phyloP scores from a whole-genome alignment of 2,113 vertebrate species.

The Elaphurus davidianus region DNA sequence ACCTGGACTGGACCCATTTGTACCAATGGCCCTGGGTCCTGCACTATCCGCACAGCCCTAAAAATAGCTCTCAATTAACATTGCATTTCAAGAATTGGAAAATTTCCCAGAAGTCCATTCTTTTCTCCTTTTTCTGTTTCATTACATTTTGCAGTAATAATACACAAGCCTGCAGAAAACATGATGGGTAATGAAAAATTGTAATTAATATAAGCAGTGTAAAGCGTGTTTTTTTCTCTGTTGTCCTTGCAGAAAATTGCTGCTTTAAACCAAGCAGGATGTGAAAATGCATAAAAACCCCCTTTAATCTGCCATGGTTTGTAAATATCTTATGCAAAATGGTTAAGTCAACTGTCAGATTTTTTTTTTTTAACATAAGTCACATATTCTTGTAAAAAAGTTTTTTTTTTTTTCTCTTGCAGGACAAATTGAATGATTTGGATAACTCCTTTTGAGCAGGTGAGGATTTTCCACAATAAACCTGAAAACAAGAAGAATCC shows the following conservation, averaged over 20 bases:
- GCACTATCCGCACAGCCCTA: slow-evolving; percentile 82
- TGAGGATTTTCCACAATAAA: slow-evolving; percentile 51
- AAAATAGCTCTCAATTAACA: slow-evolving; percentile 91
- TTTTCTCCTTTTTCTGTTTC: slow-evolving; percentile 87
- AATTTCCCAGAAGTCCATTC: slow-evolving; percentile 92
- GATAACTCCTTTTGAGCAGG: slow-evolving; percentile 49
- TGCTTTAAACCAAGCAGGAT: slow-evolving; percentile 87
- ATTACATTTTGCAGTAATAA: slow-evolving; percentile 91
- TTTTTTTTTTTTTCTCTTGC: slow-evolving; percentile 23
- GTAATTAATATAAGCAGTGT: slow-evolving; percentile 91
- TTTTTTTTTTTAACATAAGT: slow-evolving; percentile 78
- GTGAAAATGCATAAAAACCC: slow-evolving; percentile 85
- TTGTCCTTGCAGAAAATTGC: slow-evolving; percentile 89
- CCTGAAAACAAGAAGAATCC: background rate
- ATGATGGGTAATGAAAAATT: slow-evolving; percentile 91
- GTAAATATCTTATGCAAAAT: slow-evolving; percentile 88
- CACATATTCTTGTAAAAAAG: slow-evolving; percentile 78
- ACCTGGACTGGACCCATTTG: slow-evolving; percentile 81
- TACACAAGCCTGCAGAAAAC: slow-evolving; percentile 90
- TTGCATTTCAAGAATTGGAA: slow-evolving; percentile 91
- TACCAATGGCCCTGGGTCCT: slow-evolving; percentile 79
- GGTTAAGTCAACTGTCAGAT: slow-evolving; percentile 82
- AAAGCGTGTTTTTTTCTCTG: slow-evolving; percentile 84
- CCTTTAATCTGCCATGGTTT: slow-evolving; percentile 84
- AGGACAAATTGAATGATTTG: slow-evolving; percentile 64